Evolutionary conservation across 2,888 invertebrate species (phyloP).

Genomic region (Balanococcus diminutus): DNA sequence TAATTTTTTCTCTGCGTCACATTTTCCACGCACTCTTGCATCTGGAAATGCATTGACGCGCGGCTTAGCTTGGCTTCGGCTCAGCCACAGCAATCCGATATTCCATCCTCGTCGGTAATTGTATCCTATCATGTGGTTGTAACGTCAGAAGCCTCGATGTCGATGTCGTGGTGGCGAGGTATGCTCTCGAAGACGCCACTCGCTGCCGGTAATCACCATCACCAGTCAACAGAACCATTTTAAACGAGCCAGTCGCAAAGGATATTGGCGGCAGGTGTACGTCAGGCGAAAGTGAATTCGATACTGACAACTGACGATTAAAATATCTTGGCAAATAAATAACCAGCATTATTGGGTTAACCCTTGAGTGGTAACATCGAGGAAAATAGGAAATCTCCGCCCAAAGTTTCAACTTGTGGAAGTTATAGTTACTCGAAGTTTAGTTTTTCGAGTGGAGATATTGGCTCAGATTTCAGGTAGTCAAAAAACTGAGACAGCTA

Average conservation of each 20-base stretch:
- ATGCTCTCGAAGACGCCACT: not conserved
- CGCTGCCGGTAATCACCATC: not conserved
- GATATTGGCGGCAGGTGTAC: not conserved
- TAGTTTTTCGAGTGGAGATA: no score
- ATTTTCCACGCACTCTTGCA: not conserved
- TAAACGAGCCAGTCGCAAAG: not conserved
- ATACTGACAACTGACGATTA: not conserved
- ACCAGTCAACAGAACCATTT: not conserved
- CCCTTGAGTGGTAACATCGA: no score
- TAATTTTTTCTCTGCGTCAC: not conserved
- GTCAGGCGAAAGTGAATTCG: not conserved
- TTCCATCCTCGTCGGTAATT: not conserved
- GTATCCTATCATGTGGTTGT: not conserved
- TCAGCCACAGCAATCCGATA: not conserved
- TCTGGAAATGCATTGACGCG: no score
- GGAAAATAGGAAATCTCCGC: no score
- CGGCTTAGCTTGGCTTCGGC: no score
- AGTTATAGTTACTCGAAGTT: no score
- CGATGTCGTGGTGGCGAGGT: not conserved
- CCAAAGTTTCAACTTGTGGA: no score
- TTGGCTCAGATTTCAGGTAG: no score
- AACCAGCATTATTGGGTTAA: no score
- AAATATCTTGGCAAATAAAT: not conserved
- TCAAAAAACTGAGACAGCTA: no score
- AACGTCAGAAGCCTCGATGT: not conserved